Conservation (phyloP, 2,113 vertebrate genomes). For the Microtus montanus region DNA sequence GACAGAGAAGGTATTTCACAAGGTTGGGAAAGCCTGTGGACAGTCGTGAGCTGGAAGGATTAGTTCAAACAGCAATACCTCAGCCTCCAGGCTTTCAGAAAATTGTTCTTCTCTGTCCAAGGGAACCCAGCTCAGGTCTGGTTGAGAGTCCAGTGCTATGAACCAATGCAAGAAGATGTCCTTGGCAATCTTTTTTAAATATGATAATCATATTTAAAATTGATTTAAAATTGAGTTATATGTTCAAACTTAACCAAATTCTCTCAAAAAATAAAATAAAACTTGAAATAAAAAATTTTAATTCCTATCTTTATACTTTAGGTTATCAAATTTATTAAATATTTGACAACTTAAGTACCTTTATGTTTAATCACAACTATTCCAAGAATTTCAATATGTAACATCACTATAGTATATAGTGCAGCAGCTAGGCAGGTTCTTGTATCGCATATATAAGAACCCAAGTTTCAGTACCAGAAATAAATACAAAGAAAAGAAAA, state of each 20-base stretch:
- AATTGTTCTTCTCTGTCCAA: background rate
- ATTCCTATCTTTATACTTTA: background rate
- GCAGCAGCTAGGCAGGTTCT: too few species aligned
- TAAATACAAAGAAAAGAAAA: background rate
- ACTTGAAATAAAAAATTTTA: background rate
- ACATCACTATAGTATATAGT: background rate
- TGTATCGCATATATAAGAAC: background rate
- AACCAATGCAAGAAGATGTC: background rate
- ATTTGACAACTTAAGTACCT: background rate
- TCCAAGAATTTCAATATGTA: background rate
- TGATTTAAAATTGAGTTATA: background rate
- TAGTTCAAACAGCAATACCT: background rate
- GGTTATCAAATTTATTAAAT: background rate
- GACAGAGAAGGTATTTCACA: conserved; percentile 16
- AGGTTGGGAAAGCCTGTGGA: background rate
- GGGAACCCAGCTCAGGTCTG: background rate
- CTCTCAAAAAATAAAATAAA: background rate
- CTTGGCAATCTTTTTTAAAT: background rate
- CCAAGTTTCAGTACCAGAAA: background rate
- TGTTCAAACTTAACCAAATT: background rate
- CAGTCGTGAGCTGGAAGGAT: background rate
- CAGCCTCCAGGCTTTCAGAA: background rate
- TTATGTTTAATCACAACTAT: background rate
- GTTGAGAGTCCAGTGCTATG: too few species aligned
- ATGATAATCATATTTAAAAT: background rate